Evolutionary conservation across 2,113 vertebrate species (phyloP).

Genomic region (Mormyrus lacerda): DNA sequence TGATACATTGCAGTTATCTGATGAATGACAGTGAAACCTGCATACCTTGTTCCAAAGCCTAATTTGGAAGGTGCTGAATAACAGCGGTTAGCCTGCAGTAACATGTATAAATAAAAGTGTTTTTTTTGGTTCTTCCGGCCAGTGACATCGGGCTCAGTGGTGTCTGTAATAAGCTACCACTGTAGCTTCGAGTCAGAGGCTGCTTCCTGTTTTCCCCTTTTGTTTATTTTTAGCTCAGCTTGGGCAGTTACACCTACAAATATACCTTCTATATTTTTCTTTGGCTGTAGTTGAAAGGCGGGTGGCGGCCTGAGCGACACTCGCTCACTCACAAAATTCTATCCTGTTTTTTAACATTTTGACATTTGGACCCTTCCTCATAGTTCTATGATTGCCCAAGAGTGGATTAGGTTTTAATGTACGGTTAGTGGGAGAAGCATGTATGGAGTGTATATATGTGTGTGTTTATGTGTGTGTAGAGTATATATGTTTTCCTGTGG

Average conservation of each 20-base stretch:
- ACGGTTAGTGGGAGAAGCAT: constrained; percentile 30
- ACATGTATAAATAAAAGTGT: background rate
- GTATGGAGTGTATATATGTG: background rate
- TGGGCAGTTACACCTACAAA: constrained; percentile 44
- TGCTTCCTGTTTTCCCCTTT: constrained; percentile 11
- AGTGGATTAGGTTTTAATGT: constrained; percentile 32
- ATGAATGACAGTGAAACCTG: background rate
- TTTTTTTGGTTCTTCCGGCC: background rate
- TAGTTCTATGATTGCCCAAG: constrained; percentile 35
- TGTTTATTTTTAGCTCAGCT: constrained; percentile 51
- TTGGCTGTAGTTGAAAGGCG: constrained; percentile 21
- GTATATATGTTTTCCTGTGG: background rate
- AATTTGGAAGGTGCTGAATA: background rate
- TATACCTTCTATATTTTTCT: constrained; percentile 36
- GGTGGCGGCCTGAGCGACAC: constrained; percentile 22
- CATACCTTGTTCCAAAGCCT: background rate
- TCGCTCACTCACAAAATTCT: background rate
- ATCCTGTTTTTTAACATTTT: constrained; percentile 18
- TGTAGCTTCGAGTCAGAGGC: background rate
- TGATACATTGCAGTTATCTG: background rate
- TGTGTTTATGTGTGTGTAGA: background rate
- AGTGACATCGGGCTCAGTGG: constrained; percentile 1
- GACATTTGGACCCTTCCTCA: constrained; percentile 19
- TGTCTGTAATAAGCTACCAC: constrained; percentile 7
- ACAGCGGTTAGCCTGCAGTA: background rate